Percentiles rank a stretch among this genome's conserved stretches.
Evolutionary conservation across 2,797 vertebrate species (phyloP).

Genomic region (Coreius guichenoti): DNA sequence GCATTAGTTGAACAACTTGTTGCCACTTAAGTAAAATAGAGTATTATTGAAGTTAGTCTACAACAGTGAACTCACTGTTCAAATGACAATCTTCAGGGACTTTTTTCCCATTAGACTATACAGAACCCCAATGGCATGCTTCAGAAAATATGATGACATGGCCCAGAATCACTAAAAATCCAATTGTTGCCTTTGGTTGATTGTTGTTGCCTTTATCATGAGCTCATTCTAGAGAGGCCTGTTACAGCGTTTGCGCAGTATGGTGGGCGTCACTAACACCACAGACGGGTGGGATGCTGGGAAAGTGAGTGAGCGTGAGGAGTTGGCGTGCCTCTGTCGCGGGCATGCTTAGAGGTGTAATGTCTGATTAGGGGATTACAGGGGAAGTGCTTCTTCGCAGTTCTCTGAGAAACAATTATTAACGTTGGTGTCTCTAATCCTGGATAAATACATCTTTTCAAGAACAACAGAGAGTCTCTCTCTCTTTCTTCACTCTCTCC

Average conservation of each 20-base stretch:
- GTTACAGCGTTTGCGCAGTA: constrained; percentile 33
- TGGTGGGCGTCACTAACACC: constrained; percentile 39
- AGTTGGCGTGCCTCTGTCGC: constrained; percentile 73
- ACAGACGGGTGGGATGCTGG: constrained; percentile 40
- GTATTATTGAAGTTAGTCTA: not conserved
- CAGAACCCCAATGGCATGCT: not conserved
- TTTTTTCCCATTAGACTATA: not conserved
- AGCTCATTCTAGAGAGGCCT: not conserved
- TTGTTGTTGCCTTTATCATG: not conserved
- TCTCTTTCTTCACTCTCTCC: constrained; percentile 54
- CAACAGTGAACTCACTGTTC: not conserved
- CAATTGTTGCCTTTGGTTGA: not conserved
- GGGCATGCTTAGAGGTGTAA: constrained; percentile 88
- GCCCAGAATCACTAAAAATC: not conserved
- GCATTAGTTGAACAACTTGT: not conserved
- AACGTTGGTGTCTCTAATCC: constrained; percentile 90
- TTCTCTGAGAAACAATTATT: constrained; percentile 91
- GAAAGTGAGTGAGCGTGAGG: constrained; percentile 56
- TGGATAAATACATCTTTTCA: constrained; percentile 89
- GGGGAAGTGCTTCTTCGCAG: constrained; percentile 87
- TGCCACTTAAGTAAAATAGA: not conserved
- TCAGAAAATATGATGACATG: not conserved
- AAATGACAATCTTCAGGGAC: not conserved
- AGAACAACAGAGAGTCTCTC: constrained; percentile 82
- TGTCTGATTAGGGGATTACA: constrained; percentile 90